phyloP scores from a whole-genome alignment of 2,113 vertebrate genomes.

The Archocentrus centrarchus region DNA sequence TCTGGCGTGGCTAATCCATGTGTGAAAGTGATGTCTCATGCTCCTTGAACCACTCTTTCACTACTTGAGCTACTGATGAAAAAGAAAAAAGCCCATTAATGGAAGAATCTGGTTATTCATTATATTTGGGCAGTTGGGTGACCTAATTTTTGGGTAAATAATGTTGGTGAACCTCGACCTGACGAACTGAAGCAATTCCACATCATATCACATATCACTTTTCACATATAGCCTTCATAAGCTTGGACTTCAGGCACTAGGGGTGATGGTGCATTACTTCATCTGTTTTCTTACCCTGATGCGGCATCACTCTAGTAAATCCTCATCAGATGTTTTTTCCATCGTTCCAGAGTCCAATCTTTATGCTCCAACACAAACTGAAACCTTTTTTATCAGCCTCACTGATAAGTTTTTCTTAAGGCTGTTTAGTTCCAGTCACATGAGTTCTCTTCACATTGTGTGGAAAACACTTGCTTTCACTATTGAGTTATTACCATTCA shows the following conservation, averaged over 20 bases:
- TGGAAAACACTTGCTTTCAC: neutral
- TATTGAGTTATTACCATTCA: neutral
- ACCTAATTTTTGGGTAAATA: neutral
- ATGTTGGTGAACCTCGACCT: neutral
- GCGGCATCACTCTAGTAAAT: neutral
- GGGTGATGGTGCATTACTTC: neutral
- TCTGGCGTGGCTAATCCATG: no score
- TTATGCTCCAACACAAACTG: neutral
- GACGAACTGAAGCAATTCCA: neutral
- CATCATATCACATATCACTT: neutral
- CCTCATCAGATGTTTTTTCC: neutral
- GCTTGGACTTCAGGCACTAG: neutral
- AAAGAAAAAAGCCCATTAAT: neutral
- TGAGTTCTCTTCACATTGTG: no score
- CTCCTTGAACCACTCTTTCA: neutral
- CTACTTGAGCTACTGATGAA: neutral
- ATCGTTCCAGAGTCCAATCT: neutral
- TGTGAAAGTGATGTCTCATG: neutral
- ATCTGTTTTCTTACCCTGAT: neutral
- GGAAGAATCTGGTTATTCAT: neutral
- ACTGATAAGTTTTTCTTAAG: neutral
- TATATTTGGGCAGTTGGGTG: neutral
- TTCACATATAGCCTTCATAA: no score
- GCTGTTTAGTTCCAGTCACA: neutral
- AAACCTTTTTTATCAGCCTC: neutral